Evolutionary conservation across 1,140 invertebrate species (phyloP).

Genomic region (Ptiloglossa arizonensis): DNA sequence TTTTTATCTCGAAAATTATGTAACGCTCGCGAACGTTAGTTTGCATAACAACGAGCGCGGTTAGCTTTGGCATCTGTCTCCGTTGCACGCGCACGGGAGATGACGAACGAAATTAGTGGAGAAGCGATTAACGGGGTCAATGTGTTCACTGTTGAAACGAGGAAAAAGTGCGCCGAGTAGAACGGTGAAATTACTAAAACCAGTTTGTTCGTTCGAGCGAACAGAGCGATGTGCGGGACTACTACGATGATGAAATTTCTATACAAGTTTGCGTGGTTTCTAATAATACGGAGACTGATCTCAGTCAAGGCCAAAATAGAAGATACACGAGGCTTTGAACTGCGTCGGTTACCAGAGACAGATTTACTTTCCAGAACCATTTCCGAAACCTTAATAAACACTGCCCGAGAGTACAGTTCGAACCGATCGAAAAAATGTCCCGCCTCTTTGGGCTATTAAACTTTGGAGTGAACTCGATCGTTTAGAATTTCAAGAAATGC

Average conservation of each 20-base stretch:
- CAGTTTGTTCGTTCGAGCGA: not conserved
- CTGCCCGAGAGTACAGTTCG: too few relatives aligned
- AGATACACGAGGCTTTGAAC: not conserved
- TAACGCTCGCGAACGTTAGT: slow-evolving; percentile 26
- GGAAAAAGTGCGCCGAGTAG: not conserved
- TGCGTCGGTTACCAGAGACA: too few relatives aligned
- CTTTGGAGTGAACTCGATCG: too few relatives aligned
- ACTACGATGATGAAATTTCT: slow-evolving; percentile 12
- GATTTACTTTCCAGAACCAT: too few relatives aligned
- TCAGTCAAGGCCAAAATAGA: slow-evolving; percentile 15
- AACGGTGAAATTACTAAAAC: slow-evolving; percentile 13
- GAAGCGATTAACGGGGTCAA: slow-evolving; percentile 38
- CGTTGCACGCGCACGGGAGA: not conserved
- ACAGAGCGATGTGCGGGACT: not conserved
- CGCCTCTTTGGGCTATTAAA: too few relatives aligned
- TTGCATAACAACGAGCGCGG: slow-evolving; percentile 31
- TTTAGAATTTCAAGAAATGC: too few relatives aligned
- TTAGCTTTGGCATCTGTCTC: not conserved
- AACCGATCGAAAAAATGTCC: too few relatives aligned
- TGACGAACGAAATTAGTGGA: slow-evolving; percentile 1
- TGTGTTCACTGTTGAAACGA: not conserved
- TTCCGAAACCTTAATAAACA: too few relatives aligned
- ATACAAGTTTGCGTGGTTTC: slow-evolving; percentile 10
- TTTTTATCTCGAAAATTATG: slow-evolving; percentile 42
- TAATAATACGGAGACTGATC: slow-evolving; percentile 30